Evolutionary conservation across 2,888 invertebrate genomes (phyloP).

Genomic region (Gordius sp.): DNA sequence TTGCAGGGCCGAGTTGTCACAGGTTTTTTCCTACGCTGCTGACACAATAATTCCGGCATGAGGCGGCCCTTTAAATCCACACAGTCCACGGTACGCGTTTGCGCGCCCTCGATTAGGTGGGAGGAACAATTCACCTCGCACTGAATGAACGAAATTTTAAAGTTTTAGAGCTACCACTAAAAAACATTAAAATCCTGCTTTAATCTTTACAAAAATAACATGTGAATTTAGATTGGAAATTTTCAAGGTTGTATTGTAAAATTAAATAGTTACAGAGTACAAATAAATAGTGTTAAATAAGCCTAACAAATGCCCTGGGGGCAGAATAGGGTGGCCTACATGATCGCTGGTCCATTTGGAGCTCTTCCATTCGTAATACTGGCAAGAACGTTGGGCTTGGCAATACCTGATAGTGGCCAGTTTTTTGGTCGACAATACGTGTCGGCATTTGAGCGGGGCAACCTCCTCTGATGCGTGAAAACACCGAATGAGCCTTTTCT

Average conservation of each 20-base stretch:
- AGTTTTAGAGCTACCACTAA: too few species aligned
- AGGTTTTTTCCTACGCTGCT: not conserved
- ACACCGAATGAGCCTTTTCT: not conserved
- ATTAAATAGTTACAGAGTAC: too few species aligned
- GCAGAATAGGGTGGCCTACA: too few species aligned
- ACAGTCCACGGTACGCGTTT: not conserved
- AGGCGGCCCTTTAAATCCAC: not conserved
- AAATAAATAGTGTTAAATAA: too few species aligned
- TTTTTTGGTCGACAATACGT: not conserved
- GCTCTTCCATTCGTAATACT: not conserved
- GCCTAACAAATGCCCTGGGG: too few species aligned
- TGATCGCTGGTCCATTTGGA: not conserved
- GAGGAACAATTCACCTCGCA: too few species aligned
- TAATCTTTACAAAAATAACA: too few species aligned
- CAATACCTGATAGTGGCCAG: not conserved
- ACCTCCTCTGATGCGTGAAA: not conserved
- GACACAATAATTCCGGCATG: not conserved
- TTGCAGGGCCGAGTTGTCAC: not conserved
- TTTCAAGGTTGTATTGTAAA: too few species aligned
- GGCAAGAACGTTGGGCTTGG: not conserved
- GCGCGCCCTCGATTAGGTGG: too few species aligned
- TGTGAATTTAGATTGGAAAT: too few species aligned
- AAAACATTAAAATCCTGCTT: too few species aligned
- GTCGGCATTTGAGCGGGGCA: not conserved
- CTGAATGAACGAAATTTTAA: too few species aligned